phyloP scores from a whole-genome alignment of 2,797 vertebrate genomes.

The Thamnophis elegans region DNA sequence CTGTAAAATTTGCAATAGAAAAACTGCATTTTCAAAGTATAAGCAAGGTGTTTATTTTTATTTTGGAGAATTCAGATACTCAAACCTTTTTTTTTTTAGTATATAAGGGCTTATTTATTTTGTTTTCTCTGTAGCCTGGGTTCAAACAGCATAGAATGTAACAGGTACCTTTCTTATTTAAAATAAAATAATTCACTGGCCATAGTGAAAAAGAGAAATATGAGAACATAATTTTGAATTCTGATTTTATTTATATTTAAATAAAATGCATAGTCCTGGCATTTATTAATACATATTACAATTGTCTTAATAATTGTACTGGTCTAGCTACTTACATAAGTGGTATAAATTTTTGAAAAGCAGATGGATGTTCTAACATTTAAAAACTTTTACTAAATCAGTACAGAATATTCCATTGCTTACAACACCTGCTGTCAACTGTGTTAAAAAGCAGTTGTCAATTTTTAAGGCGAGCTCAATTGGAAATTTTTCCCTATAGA shows the following conservation, averaged over 20 bases:
- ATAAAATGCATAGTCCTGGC: background rate
- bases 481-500: conserved; percentile 13
- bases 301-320: conserved; percentile 69
- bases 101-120: background rate
- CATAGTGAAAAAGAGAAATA: conserved; percentile 32
- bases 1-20: background rate
- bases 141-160: background rate
- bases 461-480: conserved; percentile 54
- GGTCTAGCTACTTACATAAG: conserved; percentile 64
- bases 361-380: conserved; percentile 49
- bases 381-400: conserved; percentile 40
- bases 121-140: background rate
- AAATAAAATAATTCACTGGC: background rate
- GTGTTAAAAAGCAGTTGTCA: conserved; percentile 63
- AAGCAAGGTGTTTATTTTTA: conserved; percentile 5
- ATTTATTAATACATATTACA: conserved; percentile 48
- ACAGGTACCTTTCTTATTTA: background rate
- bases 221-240: conserved; percentile 18
- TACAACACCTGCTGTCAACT: conserved; percentile 39
- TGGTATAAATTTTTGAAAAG: conserved; percentile 53
- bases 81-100: background rate
- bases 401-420: conserved; percentile 45
- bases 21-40: background rate
- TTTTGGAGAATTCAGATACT: conserved; percentile 28
- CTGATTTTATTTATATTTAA: background rate